Conservation (phyloP, 1,140 invertebrate genomes). For the Cardiocondyla obscurior region DNA sequence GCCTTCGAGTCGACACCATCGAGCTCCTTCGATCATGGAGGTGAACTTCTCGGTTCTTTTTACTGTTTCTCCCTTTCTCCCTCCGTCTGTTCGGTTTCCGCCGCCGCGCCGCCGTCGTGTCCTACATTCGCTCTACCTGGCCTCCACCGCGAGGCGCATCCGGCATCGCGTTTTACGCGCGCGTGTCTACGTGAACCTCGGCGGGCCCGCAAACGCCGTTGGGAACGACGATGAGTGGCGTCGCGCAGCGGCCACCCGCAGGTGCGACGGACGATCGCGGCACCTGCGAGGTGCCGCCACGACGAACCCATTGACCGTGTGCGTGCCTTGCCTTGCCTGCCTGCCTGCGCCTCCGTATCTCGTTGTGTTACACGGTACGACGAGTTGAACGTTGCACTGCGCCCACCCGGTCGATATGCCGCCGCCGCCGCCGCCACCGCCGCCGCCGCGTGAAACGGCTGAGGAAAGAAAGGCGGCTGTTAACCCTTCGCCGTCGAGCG, state of each 20-base stretch:
- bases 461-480: constrained; percentile 43
- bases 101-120: constrained; percentile 21
- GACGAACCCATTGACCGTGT: constrained; percentile 63
- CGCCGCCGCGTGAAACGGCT: constrained; percentile 19
- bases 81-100: neutral
- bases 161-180: neutral
- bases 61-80: constrained; percentile 29
- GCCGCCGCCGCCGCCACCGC: neutral
- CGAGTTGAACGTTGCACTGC: constrained; percentile 41
- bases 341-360: neutral
- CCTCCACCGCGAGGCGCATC: neutral
- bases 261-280: constrained; percentile 36
- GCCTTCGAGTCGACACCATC: constrained; percentile 73
- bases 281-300: constrained; percentile 72
- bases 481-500: neutral
- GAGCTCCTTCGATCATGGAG: constrained; percentile 82
- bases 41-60: constrained; percentile 72
- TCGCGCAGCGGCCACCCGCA: neutral
- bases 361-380: neutral
- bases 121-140: constrained; percentile 41
- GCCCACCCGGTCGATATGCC: constrained; percentile 47
- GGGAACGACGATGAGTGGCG: neutral
- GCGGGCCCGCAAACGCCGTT: neutral
- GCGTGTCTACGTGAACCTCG: neutral
- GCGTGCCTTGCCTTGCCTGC: no score